phyloP scores from a whole-genome alignment of 2,888 invertebrate species.

The Lomographa bimaculata region DNA sequence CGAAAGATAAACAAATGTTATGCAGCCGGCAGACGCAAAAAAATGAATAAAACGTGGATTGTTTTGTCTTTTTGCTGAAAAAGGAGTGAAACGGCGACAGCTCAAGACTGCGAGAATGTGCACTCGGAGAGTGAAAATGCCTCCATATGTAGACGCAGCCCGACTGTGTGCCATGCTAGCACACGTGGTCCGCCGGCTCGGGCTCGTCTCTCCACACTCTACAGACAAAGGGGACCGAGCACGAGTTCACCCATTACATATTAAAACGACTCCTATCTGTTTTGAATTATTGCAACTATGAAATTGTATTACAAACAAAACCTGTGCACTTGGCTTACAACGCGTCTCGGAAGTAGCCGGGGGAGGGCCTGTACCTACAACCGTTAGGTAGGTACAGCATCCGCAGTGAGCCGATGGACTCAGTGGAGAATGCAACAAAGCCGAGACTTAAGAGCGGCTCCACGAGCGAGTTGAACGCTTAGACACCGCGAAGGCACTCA shows the following conservation, averaged over 20 bases:
- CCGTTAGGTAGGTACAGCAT: background rate
- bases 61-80: constrained; percentile 56
- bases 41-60: constrained; percentile 57
- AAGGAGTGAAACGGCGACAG: constrained; percentile 36
- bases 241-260: no score
- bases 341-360: no score
- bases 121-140: constrained; percentile 11
- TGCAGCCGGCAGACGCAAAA: constrained; percentile 54
- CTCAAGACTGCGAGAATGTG: constrained; percentile 36
- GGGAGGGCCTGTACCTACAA: background rate
- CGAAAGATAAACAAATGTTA: constrained; percentile 68
- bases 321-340: constrained; percentile 1
- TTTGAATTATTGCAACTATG: no score
- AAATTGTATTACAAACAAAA: no score
- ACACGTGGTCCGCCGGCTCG: no score
- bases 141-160: no score
- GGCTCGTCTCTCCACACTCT: no score
- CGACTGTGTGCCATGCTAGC: no score
- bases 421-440: constrained; percentile 3
- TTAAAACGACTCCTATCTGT: no score
- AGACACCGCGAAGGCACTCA: background rate
- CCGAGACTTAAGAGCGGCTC: background rate
- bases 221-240: no score
- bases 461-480: background rate
- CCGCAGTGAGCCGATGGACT: background rate